Evolutionary conservation across 2,113 vertebrate species (phyloP), one percentile per base, ranked within the genome.

Genomic region (Ailuropoda melanoleuca): DNA sequence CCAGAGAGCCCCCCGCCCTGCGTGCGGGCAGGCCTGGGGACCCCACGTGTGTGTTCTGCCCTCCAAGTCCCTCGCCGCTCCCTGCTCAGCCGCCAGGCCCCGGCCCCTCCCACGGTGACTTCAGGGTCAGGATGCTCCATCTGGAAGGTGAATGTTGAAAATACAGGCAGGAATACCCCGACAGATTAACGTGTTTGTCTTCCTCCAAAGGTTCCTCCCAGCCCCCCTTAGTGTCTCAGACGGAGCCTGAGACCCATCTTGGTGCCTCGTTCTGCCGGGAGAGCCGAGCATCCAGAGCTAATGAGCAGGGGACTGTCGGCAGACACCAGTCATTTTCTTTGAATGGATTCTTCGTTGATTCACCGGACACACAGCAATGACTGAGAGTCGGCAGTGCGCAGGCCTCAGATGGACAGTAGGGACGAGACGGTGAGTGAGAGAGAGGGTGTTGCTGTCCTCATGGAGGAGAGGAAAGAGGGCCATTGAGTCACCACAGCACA

Each of bases 401-500:
- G 55, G 39, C 37, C 55, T 34, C 78, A 31, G 83, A 55, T 3
- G 31, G 26, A 34, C 9, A 1, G 12, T 37, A 29, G 26, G 31
- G 50, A 56, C 24, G 0, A 48, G 70, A n/a, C 11, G 5, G 43
- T 8, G 58, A 34, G 14, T 7, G 31, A 10, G 12, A 21, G 18
- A 34, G 29, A 31, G 1, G 53, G 10, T 9, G 8, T 1, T 60
- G 15, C 70, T 13, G 21, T 48, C 68, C 29, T 78, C 39, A 4
- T 0, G 3, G 43, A 81, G 48, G 23, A 39, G 8, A 50, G 3
- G 1, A 14, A n/a, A n/a, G 66, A 6, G 29, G 21, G 23, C 46
- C 1, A 0, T 3, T 1, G 5, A 12, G 39, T 78, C 70, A 0
- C 11, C 1, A 6, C 55, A 56, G 8, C 11, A 23, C 48, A 10